phyloP scores from a whole-genome alignment of 2,113 vertebrate species.

The Bos indicus region DNA sequence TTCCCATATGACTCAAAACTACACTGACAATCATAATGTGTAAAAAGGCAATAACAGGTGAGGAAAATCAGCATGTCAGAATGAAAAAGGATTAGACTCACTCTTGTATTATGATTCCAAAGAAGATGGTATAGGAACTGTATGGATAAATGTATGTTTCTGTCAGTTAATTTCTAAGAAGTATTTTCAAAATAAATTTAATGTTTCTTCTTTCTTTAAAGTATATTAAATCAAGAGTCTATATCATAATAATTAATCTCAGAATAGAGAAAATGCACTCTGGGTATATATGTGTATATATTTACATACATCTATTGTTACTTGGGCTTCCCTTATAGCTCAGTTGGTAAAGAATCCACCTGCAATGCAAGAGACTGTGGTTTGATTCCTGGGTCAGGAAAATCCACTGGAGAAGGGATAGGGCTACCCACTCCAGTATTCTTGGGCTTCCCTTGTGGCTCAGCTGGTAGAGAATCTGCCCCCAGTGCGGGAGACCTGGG shows the following conservation, averaged over 20 bases:
- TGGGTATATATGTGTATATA: neutral
- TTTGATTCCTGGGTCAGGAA: neutral
- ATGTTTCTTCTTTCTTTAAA: neutral
- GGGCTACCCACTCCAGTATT: neutral
- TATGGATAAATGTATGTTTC: neutral
- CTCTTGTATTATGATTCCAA: neutral
- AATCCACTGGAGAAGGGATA: neutral
- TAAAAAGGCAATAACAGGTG: constrained; percentile 2
- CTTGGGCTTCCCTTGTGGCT: neutral
- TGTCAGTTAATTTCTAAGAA: neutral
- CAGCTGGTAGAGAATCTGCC: neutral
- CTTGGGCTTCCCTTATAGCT: neutral
- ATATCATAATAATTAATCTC: neutral
- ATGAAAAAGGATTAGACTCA: constrained; percentile 4
- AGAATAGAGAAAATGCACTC: neutral
- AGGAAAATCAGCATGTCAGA: neutral
- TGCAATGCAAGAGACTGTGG: neutral
- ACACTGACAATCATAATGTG: constrained; percentile 16
- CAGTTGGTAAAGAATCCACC: neutral
- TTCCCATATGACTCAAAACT: constrained; percentile 28
- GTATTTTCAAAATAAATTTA: neutral
- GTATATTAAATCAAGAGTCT: neutral
- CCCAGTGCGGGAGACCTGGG: neutral
- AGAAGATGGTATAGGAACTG: neutral
- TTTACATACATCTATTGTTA: neutral